These are phyloP conservation scores for Aphidoletes aphidimyza DNA, from an alignment of 2,888 invertebrate species.

Conservation along the genomic window DNA sequence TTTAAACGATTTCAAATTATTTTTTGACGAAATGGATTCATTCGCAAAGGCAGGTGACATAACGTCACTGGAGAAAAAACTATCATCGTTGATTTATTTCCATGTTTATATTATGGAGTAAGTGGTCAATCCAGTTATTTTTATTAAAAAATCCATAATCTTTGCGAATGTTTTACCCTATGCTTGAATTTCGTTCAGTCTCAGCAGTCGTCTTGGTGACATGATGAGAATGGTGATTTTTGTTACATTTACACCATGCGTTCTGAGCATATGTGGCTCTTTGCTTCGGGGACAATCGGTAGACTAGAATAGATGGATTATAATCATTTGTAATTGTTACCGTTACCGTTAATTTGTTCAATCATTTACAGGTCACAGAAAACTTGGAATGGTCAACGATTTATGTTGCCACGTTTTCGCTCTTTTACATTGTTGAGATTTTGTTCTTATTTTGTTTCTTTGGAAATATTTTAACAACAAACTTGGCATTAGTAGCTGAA, in stretches of 20 bases:
- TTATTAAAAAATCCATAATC: background rate
- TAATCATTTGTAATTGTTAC: too few species aligned
- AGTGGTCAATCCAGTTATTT: too few species aligned
- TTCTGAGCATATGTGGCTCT: background rate
- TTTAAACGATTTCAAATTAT: background rate
- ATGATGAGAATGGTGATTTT: slow-evolving; percentile 15
- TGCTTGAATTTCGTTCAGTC: too few species aligned
- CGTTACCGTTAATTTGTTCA: background rate
- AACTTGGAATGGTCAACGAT: slow-evolving; percentile 13
- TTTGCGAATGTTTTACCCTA: too few species aligned
- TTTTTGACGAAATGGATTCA: background rate
- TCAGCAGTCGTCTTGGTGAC: background rate
- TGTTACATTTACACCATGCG: background rate
- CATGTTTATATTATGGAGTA: slow-evolving; percentile 8
- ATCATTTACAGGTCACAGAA: background rate
- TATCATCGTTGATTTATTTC: background rate
- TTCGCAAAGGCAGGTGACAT: background rate
- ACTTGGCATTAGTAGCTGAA: background rate
- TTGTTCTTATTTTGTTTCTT: background rate
- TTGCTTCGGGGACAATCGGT: background rate
- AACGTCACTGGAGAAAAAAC: background rate
- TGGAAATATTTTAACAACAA: background rate
- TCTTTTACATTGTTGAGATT: background rate
- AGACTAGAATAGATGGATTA: too few species aligned
- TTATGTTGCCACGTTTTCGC: background rate